Conservation (phyloP, 2,113 vertebrate species). For the Heterotilapia buettikoferi region DNA sequence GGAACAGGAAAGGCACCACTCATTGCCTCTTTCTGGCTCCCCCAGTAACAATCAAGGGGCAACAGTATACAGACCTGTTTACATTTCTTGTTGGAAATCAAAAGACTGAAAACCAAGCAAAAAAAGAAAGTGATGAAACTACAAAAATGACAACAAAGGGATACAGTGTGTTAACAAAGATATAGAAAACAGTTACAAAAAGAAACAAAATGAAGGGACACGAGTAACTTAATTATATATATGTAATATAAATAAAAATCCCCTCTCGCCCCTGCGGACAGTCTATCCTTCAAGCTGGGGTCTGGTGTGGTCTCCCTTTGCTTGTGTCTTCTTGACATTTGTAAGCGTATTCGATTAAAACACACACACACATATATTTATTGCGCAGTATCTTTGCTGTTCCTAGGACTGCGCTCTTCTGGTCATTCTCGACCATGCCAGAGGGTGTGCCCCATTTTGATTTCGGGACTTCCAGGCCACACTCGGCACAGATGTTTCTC, state of each 20-base stretch:
- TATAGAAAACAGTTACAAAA: not conserved
- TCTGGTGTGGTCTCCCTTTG: not conserved
- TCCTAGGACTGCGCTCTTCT: not conserved
- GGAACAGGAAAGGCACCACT: not conserved
- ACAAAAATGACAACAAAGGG: not conserved
- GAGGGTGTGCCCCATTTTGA: not conserved
- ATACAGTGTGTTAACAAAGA: not conserved
- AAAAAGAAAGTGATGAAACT: not conserved
- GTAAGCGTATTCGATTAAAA: accelerated
- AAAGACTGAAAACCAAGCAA: not conserved
- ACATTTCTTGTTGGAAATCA: not conserved
- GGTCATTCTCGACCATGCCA: not conserved
- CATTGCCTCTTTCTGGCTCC: not conserved
- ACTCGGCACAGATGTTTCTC: not conserved
- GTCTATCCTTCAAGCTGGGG: too few relatives aligned
- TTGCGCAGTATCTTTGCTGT: not conserved
- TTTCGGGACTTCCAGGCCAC: not conserved
- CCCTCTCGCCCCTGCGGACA: too few relatives aligned
- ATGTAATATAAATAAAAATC: accelerated
- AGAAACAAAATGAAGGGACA: not conserved
- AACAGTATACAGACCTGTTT: not conserved
- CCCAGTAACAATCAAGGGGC: not conserved
- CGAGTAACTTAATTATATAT: not conserved
- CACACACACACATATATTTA: not conserved
- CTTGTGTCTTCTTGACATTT: not conserved